phyloP scores from a whole-genome alignment of 2,888 invertebrate species.

The Drosophila borborema region DNA sequence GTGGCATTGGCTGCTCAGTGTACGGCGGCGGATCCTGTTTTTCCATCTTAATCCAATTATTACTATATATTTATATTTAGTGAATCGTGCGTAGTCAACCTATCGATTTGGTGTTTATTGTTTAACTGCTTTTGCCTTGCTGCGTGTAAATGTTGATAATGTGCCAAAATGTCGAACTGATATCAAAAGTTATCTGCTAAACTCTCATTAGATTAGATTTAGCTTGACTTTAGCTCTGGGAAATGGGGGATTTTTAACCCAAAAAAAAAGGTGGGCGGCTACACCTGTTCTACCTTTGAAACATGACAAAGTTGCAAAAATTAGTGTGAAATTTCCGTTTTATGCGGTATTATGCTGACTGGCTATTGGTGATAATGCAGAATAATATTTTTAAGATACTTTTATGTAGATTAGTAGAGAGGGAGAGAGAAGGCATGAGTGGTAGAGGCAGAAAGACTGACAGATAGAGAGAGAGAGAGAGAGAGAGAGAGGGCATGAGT shows the following conservation, averaged over 20 bases:
- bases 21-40: conserved; percentile 31
- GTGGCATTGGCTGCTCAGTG: conserved; percentile 34
- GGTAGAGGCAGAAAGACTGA: neutral
- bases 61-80: neutral
- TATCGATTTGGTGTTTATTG: conserved; percentile 2
- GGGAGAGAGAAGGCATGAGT: neutral
- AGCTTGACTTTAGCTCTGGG: neutral
- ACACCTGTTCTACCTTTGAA: neutral
- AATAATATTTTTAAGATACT: neutral
- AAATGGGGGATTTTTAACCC: conserved; percentile 15
- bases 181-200: conserved; percentile 15
- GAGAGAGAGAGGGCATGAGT: neutral
- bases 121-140: conserved; percentile 4
- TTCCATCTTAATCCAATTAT: conserved; percentile 23
- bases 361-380: neutral
- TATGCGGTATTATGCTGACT: neutral
- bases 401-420: neutral
- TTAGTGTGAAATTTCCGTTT: neutral
- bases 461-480: neutral
- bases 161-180: neutral
- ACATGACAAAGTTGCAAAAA: neutral
- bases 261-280: neutral
- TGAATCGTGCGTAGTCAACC: conserved; percentile 9
- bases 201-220: conserved; percentile 1
- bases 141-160: conserved; percentile 2